phyloP scores from a whole-genome alignment of 2,113 vertebrate species.

The Aegithalos caudatus region DNA sequence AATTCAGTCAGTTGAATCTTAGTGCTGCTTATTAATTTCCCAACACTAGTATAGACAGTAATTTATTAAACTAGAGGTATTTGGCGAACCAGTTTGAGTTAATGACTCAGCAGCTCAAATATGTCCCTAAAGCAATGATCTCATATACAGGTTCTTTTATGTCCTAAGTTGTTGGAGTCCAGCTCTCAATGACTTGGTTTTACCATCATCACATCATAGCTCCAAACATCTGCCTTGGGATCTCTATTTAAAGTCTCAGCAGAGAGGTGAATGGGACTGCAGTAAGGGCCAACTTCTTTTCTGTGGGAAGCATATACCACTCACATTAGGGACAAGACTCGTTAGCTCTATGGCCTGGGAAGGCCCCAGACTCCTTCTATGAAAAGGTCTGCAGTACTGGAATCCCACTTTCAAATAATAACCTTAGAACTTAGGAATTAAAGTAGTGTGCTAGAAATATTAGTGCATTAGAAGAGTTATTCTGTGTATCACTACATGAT shows the following conservation, averaged over 20 bases:
- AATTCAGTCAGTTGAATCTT: conserved; percentile 3
- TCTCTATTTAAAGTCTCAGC: neutral
- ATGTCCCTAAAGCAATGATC: conserved; percentile 44
- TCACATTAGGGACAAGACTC: neutral
- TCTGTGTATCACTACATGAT: neutral
- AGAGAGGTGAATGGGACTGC: accelerated
- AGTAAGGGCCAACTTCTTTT: neutral
- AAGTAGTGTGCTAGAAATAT: neutral
- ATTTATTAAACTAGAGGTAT: conserved; percentile 34
- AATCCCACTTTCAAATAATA: neutral
- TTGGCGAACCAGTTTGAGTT: neutral
- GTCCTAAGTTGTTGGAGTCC: neutral
- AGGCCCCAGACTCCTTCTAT: neutral
- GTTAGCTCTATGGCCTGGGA: neutral
- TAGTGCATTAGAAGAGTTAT: neutral
- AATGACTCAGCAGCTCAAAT: conserved; percentile 31
- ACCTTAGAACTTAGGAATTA: neutral
- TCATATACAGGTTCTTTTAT: conserved; percentile 35
- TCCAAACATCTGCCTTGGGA: neutral
- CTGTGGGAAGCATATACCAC: neutral
- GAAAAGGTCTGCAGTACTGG: neutral
- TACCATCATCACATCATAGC: neutral
- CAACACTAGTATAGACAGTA: neutral
- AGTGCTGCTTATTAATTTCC: neutral
- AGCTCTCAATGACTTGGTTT: neutral